These are phyloP conservation scores for Chionodraco myersi DNA, from an alignment of 2,113 vertebrate species.

Conservation along the genomic window DNA sequence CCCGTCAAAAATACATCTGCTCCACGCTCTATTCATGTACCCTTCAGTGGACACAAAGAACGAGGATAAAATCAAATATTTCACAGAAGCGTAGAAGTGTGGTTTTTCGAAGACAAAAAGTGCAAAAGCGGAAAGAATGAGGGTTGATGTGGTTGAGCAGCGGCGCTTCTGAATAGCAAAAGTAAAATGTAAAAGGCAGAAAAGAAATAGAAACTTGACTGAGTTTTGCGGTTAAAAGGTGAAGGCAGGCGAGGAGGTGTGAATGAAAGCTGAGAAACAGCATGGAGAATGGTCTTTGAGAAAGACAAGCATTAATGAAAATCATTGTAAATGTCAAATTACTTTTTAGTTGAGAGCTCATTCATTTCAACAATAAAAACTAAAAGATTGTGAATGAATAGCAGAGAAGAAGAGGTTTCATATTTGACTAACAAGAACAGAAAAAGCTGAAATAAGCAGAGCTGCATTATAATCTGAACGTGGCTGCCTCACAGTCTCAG, in stretches of 20 bases:
- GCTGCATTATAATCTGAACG: background rate
- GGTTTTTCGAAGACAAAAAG: background rate
- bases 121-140: background rate
- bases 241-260: background rate
- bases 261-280: conserved; percentile 31
- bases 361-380: conserved; percentile 54
- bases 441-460: conserved; percentile 25
- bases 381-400: conserved; percentile 39
- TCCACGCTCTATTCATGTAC: conserved; percentile 20
- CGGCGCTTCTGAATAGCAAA: background rate
- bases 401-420: conserved; percentile 35
- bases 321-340: conserved; percentile 71
- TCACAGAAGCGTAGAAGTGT: background rate
- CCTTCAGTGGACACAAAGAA: background rate
- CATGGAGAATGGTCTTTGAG: conserved; percentile 11
- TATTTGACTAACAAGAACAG: conserved; percentile 32
- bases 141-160: conserved; percentile 1
- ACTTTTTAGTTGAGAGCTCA: conserved; percentile 52
- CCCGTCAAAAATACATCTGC: conserved; percentile 45
- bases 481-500: no score
- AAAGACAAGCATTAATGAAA: conserved; percentile 44
- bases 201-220: conserved; percentile 4
- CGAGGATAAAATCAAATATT: background rate
- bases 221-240: background rate
- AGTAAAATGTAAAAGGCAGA: background rate